Evolutionary conservation across 2,888 invertebrate species (phyloP).

Genomic region (Furcula furcula): DNA sequence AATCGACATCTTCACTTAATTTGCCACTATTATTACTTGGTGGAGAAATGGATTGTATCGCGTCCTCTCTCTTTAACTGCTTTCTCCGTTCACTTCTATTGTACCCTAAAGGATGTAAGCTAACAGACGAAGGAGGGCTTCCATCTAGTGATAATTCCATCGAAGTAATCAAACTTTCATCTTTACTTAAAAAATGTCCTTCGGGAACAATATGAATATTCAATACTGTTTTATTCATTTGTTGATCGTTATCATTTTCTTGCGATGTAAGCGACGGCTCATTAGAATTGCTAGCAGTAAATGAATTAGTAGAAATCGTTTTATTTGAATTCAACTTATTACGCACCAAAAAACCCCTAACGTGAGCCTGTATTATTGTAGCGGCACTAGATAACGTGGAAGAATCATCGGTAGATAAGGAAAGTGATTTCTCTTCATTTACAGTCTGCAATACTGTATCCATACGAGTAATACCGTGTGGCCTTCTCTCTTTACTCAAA

Average conservation of each 20-base stretch:
- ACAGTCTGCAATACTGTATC: constrained; percentile 75
- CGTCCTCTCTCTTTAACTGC: constrained; percentile 74
- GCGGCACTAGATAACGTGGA: constrained; percentile 81
- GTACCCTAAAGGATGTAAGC: constrained; percentile 67
- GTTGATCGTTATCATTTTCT: constrained; percentile 55
- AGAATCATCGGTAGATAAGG: constrained; percentile 75
- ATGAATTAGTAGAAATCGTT: constrained; percentile 60
- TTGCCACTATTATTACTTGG: constrained; percentile 73
- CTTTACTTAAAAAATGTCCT: constrained; percentile 62
- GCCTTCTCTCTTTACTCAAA: constrained; percentile 55
- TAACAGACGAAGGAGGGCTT: constrained; percentile 65
- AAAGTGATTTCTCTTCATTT: constrained; percentile 76
- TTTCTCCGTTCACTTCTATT: constrained; percentile 70
- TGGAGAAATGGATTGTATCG: constrained; percentile 74
- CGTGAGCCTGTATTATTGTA: constrained; percentile 85
- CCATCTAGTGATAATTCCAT: constrained; percentile 68
- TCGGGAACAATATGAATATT: constrained; percentile 75
- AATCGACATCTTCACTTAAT: constrained; percentile 70
- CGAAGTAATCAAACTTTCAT: constrained; percentile 68
- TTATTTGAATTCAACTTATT: constrained; percentile 71
- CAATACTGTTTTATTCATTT: constrained; percentile 62
- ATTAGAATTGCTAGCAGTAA: constrained; percentile 53
- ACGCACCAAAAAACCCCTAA: constrained; percentile 85
- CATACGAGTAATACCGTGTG: constrained; percentile 65
- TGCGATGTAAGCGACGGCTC: constrained; percentile 50